phyloP scores from a whole-genome alignment of 1,140 invertebrate genomes.

The Brachionus sp. region DNA sequence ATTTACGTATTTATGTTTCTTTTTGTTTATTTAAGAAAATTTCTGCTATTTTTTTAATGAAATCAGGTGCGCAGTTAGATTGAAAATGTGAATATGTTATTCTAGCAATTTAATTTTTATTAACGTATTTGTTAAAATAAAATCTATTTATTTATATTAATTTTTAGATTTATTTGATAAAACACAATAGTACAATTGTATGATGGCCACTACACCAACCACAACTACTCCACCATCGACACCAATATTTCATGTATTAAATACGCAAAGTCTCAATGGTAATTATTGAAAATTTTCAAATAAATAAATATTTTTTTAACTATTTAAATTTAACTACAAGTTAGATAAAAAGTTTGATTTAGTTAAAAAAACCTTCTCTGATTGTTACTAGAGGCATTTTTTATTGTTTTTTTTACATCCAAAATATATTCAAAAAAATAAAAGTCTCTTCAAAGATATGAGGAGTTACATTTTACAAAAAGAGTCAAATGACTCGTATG shows the following conservation, averaged over 20 bases:
- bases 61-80: neutral
- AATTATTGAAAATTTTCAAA: neutral
- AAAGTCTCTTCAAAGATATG: no score
- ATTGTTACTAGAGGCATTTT: no score
- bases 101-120: neutral
- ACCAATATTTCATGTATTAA: conserved; percentile 13
- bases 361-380: no score
- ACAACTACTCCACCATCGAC: conserved; percentile 43
- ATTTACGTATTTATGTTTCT: neutral
- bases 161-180: neutral
- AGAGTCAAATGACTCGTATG: no score
- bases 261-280: neutral
- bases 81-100: neutral
- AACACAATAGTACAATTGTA: neutral
- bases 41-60: neutral
- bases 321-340: no score
- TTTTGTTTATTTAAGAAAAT: neutral
- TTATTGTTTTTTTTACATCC: no score
- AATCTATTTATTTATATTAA: neutral
- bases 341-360: no score
- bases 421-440: no score
- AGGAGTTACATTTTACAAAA: no score
- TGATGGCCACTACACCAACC: conserved; percentile 44
- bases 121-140: neutral
- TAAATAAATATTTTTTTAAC: neutral